Evolutionary conservation across 2,797 vertebrate genomes (phyloP).

Genomic region (Babyrousa celebensis): DNA sequence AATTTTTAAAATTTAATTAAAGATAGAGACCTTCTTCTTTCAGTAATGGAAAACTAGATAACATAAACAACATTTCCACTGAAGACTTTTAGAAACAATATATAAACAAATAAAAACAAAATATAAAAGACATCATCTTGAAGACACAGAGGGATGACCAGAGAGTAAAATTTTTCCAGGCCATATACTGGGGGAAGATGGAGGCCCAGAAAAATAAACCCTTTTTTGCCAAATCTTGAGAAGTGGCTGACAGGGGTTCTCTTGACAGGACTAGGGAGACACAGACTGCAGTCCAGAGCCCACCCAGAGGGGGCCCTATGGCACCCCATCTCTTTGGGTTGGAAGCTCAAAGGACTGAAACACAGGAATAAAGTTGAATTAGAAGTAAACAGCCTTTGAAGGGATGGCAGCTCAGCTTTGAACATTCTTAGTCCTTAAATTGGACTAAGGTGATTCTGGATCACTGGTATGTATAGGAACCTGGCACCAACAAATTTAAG

Average conservation of each 20-base stretch:
- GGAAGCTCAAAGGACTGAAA: slow-evolving; percentile 4
- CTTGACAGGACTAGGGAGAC: neutral
- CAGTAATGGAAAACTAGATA: slow-evolving; percentile 32
- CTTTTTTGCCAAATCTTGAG: neutral
- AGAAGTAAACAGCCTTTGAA: slow-evolving; percentile 20
- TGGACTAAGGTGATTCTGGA: neutral
- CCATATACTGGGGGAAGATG: neutral
- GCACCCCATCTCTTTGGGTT: neutral
- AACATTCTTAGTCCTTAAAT: neutral
- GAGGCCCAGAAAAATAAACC: neutral
- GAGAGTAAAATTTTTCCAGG: neutral
- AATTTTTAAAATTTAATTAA: neutral
- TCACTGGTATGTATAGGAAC: neutral
- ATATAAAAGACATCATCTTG: slow-evolving; percentile 9
- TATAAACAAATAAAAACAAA: neutral
- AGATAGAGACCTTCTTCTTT: neutral
- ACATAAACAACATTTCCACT: neutral
- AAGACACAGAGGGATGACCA: neutral
- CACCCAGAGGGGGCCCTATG: neutral
- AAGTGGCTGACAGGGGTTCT: neutral
- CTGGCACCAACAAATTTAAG: neutral
- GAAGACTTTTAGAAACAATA: neutral
- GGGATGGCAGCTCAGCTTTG: neutral
- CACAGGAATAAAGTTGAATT: neutral
- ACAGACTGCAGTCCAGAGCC: neutral